phyloP scores from a whole-genome alignment of 2,113 vertebrate genomes.

The Heloderma charlesbogerti region DNA sequence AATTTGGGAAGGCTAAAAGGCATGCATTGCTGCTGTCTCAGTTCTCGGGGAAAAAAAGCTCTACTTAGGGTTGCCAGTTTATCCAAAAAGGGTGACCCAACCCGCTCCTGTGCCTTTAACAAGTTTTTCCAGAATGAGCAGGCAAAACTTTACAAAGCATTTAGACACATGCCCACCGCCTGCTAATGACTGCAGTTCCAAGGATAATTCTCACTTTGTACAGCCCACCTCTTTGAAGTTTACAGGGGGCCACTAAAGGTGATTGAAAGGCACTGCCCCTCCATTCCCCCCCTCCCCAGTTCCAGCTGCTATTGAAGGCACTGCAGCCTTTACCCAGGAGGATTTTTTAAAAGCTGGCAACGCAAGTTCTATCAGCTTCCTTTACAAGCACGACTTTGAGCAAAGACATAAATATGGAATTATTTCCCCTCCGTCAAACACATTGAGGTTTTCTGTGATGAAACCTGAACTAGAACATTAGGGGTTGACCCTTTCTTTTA shows the following conservation, averaged over 20 bases:
- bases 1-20: no score
- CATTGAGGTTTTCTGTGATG: not conserved
- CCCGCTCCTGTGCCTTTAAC: not conserved
- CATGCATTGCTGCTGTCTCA: not conserved
- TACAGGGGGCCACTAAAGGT: not conserved
- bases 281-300: not conserved
- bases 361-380: not conserved
- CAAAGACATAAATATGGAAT: not conserved
- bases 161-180: no score
- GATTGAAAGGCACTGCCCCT: not conserved
- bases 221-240: not conserved
- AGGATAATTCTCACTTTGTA: not conserved
- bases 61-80: not conserved
- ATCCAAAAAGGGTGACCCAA: not conserved
- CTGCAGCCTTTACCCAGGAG: not conserved
- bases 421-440: not conserved
- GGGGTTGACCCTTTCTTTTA: not conserved
- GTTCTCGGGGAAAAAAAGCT: not conserved
- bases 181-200: not conserved
- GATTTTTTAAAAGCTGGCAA: not conserved
- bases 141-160: not conserved
- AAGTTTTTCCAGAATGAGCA: no score
- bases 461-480: not conserved
- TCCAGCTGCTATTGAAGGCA: conserved; percentile 3
- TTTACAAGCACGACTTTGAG: conserved; percentile 19